Evolutionary conservation across 2,888 invertebrate species (phyloP).

Genomic region (Drosophila prostipennis): DNA sequence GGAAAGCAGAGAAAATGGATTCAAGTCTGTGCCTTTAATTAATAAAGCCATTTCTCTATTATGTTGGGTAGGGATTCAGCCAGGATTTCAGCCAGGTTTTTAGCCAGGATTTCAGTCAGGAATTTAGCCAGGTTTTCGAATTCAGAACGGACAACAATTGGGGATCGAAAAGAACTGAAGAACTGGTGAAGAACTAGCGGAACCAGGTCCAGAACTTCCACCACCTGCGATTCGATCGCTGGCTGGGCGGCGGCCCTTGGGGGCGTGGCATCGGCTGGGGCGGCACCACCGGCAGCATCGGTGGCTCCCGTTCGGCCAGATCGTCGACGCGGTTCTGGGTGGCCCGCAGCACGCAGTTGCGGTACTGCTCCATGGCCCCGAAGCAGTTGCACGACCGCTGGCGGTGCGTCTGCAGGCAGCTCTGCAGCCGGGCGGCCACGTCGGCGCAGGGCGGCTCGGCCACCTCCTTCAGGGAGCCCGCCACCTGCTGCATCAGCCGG

Average conservation of each 20-base stretch:
- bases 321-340: conserved; percentile 52
- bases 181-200: conserved; percentile 14
- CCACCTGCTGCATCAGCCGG: conserved; percentile 41
- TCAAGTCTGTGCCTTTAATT: conserved; percentile 24
- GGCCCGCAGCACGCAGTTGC: conserved; percentile 45
- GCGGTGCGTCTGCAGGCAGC: conserved; percentile 44
- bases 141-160: neutral
- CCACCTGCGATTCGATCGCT: conserved; percentile 40
- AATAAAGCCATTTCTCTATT: conserved; percentile 31
- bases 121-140: too few relatives aligned
- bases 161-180: neutral
- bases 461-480: conserved; percentile 30
- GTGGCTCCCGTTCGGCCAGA: conserved; percentile 19
- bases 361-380: conserved; percentile 53
- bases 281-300: conserved; percentile 9
- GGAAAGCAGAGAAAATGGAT: conserved; percentile 1
- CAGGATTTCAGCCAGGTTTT: too few relatives aligned
- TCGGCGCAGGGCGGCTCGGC: conserved; percentile 42
- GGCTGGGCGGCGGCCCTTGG: neutral
- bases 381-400: conserved; percentile 53
- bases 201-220: conserved; percentile 63
- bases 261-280: neutral
- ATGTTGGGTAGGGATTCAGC: neutral
- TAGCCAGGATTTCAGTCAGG: too few relatives aligned
- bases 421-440: conserved; percentile 30